Conservation (phyloP, 2,797 vertebrate species). For the Enteromius viviparus region DNA sequence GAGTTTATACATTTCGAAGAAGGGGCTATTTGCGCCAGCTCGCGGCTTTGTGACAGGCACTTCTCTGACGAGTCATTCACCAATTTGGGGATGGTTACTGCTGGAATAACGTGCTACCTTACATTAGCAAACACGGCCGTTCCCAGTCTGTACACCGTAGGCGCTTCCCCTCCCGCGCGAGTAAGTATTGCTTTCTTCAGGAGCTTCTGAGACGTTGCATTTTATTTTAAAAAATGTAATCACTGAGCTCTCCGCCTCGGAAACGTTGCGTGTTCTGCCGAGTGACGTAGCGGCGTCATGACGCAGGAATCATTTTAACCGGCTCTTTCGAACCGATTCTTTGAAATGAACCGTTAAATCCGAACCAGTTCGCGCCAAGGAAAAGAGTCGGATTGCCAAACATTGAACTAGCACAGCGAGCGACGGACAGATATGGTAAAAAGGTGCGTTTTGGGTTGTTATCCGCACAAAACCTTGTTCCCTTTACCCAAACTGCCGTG, state of each 20-base stretch:
- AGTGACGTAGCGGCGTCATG: neutral
- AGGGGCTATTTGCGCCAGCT: conserved; percentile 29
- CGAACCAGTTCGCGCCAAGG: neutral
- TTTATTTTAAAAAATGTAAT: neutral
- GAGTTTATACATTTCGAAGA: conserved; percentile 46
- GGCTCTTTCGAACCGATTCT: conserved; percentile 11
- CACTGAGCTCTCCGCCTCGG: neutral
- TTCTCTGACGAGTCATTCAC: conserved; percentile 46
- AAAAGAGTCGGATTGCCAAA: neutral
- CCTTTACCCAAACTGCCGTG: conserved; percentile 45
- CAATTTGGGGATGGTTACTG: conserved; percentile 47
- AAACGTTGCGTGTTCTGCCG: neutral
- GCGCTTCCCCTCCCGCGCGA: conserved; percentile 2
- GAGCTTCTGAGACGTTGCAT: neutral
- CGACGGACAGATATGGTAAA: conserved; percentile 17
- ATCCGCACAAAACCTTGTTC: conserved; percentile 42
- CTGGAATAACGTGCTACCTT: conserved; percentile 40
- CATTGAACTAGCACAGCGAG: neutral
- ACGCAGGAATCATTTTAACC: neutral
- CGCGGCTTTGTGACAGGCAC: conserved; percentile 48
- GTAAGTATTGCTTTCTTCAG: conserved; percentile 16
- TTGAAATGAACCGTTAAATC: neutral
- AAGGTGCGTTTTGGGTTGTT: conserved; percentile 47
- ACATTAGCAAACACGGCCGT: conserved; percentile 33
- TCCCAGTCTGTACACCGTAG: conserved; percentile 32